phyloP scores from a whole-genome alignment of 2,797 vertebrate species.

The Sebastes kiyomatsui region DNA sequence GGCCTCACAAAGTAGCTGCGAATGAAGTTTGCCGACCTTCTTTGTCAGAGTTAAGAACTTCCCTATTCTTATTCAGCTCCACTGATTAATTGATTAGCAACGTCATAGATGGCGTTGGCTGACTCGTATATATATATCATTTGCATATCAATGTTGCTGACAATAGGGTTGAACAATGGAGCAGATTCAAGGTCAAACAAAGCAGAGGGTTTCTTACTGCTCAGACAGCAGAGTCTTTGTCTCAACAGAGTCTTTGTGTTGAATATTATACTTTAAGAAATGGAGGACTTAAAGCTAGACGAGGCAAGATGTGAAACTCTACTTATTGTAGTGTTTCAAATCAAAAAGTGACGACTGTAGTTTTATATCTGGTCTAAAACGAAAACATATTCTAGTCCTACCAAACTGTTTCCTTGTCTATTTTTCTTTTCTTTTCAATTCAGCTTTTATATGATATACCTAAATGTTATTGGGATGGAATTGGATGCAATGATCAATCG shows the following conservation, averaged over 20 bases:
- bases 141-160: conserved; percentile 67
- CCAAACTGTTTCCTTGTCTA: conserved; percentile 53
- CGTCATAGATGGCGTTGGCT: conserved; percentile 40
- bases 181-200: conserved; percentile 55
- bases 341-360: not conserved
- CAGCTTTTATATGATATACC: conserved; percentile 79
- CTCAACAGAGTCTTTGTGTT: not conserved
- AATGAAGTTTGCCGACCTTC: conserved; percentile 56
- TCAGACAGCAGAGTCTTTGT: not conserved
- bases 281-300: not conserved
- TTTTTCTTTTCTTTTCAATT: conserved; percentile 54
- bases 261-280: not conserved
- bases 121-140: conserved; percentile 30
- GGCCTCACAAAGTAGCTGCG: conserved; percentile 5
- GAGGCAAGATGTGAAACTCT: not conserved
- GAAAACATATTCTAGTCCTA: conserved; percentile 20
- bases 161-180: conserved; percentile 38
- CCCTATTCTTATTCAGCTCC: conserved; percentile 53
- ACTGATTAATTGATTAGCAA: conserved; percentile 67
- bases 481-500: too few relatives aligned
- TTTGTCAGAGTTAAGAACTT: conserved; percentile 57
- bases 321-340: not conserved
- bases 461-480: conserved; percentile 75
- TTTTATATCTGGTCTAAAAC: conserved; percentile 12
- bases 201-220: conserved; percentile 20